Evolutionary conservation across 2,797 vertebrate genomes (phyloP), one percentile per base, ranked within the genome.

Genomic region (Takifugu rubripes): DNA sequence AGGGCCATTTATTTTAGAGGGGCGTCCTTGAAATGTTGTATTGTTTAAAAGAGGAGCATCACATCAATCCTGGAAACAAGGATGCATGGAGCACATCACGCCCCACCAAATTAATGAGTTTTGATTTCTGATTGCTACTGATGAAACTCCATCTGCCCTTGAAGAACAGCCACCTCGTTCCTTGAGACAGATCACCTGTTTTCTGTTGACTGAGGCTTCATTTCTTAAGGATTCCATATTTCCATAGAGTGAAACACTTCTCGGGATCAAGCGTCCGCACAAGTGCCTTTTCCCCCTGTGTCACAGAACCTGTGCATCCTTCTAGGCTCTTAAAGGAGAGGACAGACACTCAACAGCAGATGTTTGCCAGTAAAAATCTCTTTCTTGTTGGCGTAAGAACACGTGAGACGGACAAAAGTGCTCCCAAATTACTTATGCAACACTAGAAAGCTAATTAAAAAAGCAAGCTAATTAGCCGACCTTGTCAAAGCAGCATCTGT

Each of bases 1-100:
- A 75, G 56, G 64, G 71, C 62, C 67, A 72, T 87, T 78, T 79
- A 70, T 86, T 87, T 83, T 68, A 74, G 57, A 79, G 53, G 63
- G 66, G 61, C 65, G 64, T 58, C 70, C 65, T 54, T 25, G 62
- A 68, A 72, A 68, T 51, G 55, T 66, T 55, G 61, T 54, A 68
- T 68, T 83, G 75, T 79, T 81, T 82, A 72, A 73, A 75, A 86
- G 70, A 60, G 56, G 66, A 54, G 61, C 70, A 74, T 67, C 11
- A 60, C 66, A 63, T 90, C 84, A 88, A 77, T 89, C 78, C 72
- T 62, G 68, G 58, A 85, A 83, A 82, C 73, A 61, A 59, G 56
- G 46, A 68, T 63, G 63, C 56, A 64, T 61, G 49, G 69, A 72
- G 56, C 56, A 54, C 75, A 68, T 54, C 51, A 25, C 49, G 63